Conservation (phyloP, 2,888 invertebrate species). For the Neelides folsomi region DNA sequence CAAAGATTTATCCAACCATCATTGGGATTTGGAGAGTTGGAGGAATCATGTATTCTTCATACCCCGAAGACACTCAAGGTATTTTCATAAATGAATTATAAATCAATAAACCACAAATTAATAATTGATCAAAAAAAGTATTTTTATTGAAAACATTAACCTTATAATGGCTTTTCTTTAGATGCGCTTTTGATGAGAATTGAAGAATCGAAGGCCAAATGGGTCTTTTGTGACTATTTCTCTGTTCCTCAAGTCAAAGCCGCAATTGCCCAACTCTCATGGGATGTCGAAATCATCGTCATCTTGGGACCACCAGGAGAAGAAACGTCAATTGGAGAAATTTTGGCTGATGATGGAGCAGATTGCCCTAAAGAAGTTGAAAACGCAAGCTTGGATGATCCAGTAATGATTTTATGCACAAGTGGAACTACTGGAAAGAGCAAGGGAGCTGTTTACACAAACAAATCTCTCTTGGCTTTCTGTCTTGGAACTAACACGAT, state of each 20-base stretch:
- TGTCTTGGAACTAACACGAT: conserved; percentile 25
- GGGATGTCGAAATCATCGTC: conserved; percentile 27
- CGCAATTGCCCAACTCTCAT: conserved; percentile 15
- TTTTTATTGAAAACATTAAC: too few species aligned
- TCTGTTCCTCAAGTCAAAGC: conserved; percentile 19
- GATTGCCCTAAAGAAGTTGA: conserved; percentile 16
- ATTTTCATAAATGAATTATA: not conserved
- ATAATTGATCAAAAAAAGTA: not conserved
- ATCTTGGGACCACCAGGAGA: conserved; percentile 20
- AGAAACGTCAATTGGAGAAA: conserved; percentile 16
- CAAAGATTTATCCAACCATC: conserved; percentile 24
- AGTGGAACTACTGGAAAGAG: conserved; percentile 28
- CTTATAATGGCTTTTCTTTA: conserved; percentile 2
- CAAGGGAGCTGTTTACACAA: conserved; percentile 31
- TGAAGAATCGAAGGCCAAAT: conserved; percentile 23
- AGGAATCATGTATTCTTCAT: conserved; percentile 25
- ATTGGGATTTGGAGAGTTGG: conserved; percentile 28
- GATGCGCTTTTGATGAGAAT: conserved; percentile 24
- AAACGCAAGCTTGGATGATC: conserved; percentile 22
- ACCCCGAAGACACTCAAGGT: conserved; percentile 29
- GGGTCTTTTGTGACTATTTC: conserved; percentile 24
- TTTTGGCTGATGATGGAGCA: conserved; percentile 26
- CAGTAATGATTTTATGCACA: conserved; percentile 25
- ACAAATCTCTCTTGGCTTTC: conserved; percentile 22
- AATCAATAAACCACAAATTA: not conserved